Evolutionary conservation across 2,888 invertebrate genomes (phyloP).

Genomic region (Allolobophora icterica): DNA sequence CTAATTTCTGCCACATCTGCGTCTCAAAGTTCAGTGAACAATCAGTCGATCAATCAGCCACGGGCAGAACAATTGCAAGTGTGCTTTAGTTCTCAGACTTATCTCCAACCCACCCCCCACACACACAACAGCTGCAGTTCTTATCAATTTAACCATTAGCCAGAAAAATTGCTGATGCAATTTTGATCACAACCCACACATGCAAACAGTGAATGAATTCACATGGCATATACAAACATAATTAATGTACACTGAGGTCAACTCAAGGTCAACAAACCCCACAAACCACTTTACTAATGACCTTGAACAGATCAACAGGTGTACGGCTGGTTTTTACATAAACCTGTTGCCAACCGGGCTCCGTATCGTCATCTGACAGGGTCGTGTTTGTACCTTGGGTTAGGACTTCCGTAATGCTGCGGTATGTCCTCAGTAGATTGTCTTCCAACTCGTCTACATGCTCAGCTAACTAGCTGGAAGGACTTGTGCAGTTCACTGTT

Average conservation of each 20-base stretch:
- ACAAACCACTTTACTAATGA: no score
- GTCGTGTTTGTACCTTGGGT: no score
- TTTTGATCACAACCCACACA: background rate
- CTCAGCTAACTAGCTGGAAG: no score
- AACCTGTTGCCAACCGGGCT: no score
- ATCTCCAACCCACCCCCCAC: background rate
- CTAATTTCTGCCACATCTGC: background rate
- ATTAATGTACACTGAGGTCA: background rate
- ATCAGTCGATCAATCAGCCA: background rate
- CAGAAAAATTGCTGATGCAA: background rate
- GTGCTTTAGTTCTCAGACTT: background rate
- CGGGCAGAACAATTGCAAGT: background rate
- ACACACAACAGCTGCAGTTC: background rate
- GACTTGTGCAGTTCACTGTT: no score
- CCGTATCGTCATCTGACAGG: no score
- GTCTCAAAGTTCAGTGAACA: background rate
- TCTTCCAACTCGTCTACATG: no score
- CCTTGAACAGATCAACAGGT: no score
- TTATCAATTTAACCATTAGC: slow-evolving; percentile 17
- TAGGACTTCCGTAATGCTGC: no score
- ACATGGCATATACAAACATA: background rate
- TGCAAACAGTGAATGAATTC: background rate
- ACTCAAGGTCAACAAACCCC: no score
- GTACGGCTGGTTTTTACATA: no score
- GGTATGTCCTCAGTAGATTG: no score